These are phyloP conservation scores for Botrylloides violaceus DNA, from an alignment of 23 tunicate genomes.

Conservation along the genomic window DNA sequence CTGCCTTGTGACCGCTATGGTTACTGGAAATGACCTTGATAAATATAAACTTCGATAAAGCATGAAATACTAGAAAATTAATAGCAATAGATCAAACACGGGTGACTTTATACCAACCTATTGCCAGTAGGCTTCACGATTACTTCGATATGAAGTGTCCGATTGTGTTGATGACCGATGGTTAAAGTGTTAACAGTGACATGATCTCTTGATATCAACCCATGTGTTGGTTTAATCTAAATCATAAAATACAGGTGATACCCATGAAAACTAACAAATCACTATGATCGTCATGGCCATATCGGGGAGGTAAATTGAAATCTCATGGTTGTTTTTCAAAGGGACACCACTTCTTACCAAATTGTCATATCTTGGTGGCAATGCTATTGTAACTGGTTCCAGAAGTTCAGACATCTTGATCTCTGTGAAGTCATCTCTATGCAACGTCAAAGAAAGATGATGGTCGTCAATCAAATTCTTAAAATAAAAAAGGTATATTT, in stretches of 20 bases:
- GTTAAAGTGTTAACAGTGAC: slow-evolving; percentile 13
- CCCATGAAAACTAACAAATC: no score
- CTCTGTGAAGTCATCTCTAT: not conserved
- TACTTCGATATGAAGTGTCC: slow-evolving; percentile 15
- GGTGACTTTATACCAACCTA: not conserved
- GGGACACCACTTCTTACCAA: no score
- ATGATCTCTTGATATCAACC: slow-evolving; percentile 4
- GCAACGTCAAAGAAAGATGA: not conserved
- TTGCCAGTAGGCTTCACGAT: not conserved
- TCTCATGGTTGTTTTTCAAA: no score
- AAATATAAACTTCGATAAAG: not conserved
- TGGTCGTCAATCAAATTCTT: slow-evolving; percentile 2
- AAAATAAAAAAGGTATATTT: not conserved
- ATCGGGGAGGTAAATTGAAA: no score
- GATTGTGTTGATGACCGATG: not conserved
- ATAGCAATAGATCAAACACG: not conserved
- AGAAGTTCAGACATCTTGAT: not conserved
- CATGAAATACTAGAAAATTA: not conserved
- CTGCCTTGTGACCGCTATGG: not conserved
- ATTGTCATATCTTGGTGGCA: not conserved
- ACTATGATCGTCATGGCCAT: no score
- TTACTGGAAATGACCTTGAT: slow-evolving; percentile 18
- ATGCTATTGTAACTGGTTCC: slow-evolving; percentile 2
- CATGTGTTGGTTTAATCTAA: not conserved
- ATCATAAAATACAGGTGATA: not conserved